phyloP scores from a whole-genome alignment of 2,797 vertebrate genomes.

The Pseudopleuronectes americanus region DNA sequence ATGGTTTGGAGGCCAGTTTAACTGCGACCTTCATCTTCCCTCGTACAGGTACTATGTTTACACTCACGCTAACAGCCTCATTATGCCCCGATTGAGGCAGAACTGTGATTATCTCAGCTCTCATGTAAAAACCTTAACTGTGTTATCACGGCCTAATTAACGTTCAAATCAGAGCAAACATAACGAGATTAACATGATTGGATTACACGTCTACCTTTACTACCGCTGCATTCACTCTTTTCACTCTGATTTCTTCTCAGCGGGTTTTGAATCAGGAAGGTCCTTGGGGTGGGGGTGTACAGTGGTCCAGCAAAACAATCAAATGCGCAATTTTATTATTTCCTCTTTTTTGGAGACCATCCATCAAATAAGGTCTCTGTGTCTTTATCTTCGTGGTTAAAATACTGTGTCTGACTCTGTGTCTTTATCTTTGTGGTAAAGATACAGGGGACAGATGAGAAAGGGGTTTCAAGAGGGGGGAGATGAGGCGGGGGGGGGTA shows the following conservation, averaged over 20 bases:
- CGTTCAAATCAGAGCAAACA: not conserved
- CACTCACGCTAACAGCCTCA: not conserved
- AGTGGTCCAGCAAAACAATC: not conserved
- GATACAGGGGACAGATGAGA: constrained; percentile 8
- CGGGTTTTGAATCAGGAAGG: not conserved
- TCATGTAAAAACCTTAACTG: constrained; percentile 17
- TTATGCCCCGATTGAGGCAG: constrained; percentile 9
- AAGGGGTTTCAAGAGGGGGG: constrained; percentile 1
- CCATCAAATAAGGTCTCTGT: too few relatives aligned
- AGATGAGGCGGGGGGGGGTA: constrained; percentile 23
- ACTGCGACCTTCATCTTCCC: not conserved
- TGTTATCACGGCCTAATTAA: not conserved
- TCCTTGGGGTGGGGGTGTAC: not conserved
- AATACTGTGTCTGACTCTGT: not conserved
- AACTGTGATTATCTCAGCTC: constrained; percentile 5
- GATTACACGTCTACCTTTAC: not conserved
- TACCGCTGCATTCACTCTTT: not conserved
- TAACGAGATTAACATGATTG: not conserved
- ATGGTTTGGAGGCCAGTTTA: too few relatives aligned
- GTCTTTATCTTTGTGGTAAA: not conserved
- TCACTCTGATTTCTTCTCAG: not conserved
- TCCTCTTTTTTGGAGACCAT: too few relatives aligned
- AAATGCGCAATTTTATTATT: too few relatives aligned
- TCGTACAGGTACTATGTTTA: not conserved
- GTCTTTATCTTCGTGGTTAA: not conserved